These are phyloP conservation scores for Poeciliopsis infans DNA, from an alignment of 2,797 vertebrate genomes.

Conservation along the genomic window DNA sequence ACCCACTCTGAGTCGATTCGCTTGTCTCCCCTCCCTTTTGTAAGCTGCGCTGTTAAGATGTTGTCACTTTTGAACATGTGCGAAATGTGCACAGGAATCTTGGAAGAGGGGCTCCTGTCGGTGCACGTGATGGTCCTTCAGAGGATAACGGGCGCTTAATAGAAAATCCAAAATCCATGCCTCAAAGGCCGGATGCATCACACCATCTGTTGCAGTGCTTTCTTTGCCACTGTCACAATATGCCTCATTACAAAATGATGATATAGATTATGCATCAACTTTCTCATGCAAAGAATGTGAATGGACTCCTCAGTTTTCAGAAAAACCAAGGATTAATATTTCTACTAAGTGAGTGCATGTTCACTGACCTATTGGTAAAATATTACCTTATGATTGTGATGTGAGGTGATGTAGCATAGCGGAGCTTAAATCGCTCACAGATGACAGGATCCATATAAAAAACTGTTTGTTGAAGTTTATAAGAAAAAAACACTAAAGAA, in stretches of 20 bases:
- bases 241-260: not conserved
- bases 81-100: slow-evolving; percentile 36
- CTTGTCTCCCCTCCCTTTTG: slow-evolving; percentile 49
- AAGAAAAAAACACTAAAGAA: not conserved
- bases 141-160: slow-evolving; percentile 23
- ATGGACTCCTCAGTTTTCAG: not conserved
- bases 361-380: not conserved
- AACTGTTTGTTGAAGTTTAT: not conserved
- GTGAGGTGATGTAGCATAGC: not conserved
- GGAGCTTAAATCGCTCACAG: not conserved
- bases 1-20: slow-evolving; percentile 49
- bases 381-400: not conserved
- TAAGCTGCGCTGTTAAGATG: slow-evolving; percentile 47
- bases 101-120: slow-evolving; percentile 20
- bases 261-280: slow-evolving; percentile 3
- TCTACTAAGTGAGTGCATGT: not conserved
- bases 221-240: slow-evolving; percentile 17
- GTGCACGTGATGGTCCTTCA: slow-evolving; percentile 26
- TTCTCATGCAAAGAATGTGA: not conserved
- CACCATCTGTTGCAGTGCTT: slow-evolving; percentile 28
- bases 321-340: not conserved
- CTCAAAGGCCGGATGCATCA: slow-evolving; percentile 26
- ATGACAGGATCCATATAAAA: not conserved
- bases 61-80: slow-evolving; percentile 51
- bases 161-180: slow-evolving; percentile 24